These are phyloP conservation scores for Trichonephila inaurata DNA, from an alignment of 1,140 invertebrate species.

Conservation along the genomic window DNA sequence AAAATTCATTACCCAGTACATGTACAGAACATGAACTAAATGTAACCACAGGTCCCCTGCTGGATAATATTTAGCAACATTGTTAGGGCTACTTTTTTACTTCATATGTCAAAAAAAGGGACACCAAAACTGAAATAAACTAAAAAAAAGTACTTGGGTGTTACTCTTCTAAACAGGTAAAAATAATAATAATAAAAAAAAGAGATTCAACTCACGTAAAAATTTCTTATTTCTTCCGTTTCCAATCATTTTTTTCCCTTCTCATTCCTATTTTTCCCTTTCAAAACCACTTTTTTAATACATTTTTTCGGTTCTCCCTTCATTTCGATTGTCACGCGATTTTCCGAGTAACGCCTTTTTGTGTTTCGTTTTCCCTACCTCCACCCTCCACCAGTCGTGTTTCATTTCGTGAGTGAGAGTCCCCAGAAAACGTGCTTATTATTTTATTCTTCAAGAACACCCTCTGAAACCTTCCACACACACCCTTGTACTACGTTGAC, in stretches of 20 bases:
- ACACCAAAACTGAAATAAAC: not conserved
- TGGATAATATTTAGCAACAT: not conserved
- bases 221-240: slow-evolving; percentile 13
- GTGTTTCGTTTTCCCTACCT: not conserved
- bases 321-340: slow-evolving; percentile 47
- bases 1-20: too few relatives aligned
- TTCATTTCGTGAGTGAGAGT: slow-evolving; percentile 35
- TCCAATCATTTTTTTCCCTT: not conserved
- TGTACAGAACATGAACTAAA: too few relatives aligned
- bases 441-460: slow-evolving; percentile 45
- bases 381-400: not conserved
- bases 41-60: not conserved
- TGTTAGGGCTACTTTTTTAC: too few relatives aligned
- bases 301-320: not conserved
- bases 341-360: slow-evolving; percentile 47
- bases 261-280: not conserved
- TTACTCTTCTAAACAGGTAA: not conserved
- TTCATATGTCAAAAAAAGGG: not conserved
- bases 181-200: not conserved
- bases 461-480: not conserved
- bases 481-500: slow-evolving; percentile 13
- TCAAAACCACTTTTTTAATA: not conserved
- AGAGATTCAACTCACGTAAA: not conserved
- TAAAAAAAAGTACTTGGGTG: slow-evolving; percentile 15
- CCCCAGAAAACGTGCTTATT: slow-evolving; percentile 26